Evolutionary conservation across 2,113 vertebrate species (phyloP).

Genomic region (Oceanites oceanicus): DNA sequence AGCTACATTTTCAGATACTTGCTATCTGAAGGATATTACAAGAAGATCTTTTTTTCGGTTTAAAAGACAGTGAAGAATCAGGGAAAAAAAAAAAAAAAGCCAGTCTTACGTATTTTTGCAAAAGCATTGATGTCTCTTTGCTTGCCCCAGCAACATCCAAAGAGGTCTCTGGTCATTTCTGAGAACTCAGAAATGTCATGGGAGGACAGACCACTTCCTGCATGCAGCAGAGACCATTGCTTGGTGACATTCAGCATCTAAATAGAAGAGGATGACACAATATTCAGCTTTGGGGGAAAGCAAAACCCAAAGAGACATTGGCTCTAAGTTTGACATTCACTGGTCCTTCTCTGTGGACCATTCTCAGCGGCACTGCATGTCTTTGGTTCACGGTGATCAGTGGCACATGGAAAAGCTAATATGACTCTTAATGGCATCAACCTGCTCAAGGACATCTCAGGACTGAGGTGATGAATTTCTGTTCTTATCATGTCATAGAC

Average conservation of each 20-base stretch:
- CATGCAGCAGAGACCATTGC: accelerated
- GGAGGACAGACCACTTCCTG: not conserved
- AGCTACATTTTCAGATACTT: not conserved
- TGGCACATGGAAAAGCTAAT: not conserved
- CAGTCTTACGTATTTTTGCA: not conserved
- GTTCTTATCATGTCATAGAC: not conserved
- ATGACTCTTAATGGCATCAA: not conserved
- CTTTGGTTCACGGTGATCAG: not conserved
- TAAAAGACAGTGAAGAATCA: not conserved
- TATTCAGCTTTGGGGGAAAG: not conserved
- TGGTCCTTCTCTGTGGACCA: not conserved
- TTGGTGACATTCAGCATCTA: not conserved
- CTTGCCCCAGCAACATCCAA: not conserved
- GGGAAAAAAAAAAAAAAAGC: not conserved
- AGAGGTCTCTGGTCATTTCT: not conserved
- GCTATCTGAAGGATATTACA: not conserved
- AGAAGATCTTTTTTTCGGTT: not conserved
- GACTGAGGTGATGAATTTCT: not conserved
- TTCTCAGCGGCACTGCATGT: not conserved
- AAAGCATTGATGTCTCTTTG: not conserved
- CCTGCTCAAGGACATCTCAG: not conserved
- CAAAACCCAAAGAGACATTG: not conserved
- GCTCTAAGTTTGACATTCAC: not conserved
- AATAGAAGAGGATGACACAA: not conserved
- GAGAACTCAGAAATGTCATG: not conserved